Evolutionary conservation across 2,797 vertebrate genomes (phyloP).

Genomic region (Echiichthys vipera): DNA sequence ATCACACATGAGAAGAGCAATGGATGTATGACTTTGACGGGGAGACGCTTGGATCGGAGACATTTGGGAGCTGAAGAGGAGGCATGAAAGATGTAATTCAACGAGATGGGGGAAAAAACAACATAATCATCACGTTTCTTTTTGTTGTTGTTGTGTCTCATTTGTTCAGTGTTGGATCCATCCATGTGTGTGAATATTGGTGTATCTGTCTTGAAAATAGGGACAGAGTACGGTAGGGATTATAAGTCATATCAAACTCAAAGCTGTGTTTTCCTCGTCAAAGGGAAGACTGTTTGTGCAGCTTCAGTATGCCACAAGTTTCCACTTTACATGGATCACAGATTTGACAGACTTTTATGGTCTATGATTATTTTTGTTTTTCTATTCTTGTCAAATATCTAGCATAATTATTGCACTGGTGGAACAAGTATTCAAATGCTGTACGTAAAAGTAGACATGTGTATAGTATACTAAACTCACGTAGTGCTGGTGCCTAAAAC

Average conservation of each 20-base stretch:
- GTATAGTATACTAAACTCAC: too few species aligned
- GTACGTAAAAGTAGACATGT: background rate
- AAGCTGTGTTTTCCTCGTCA: conserved; percentile 53
- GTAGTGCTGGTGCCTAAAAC: too few species aligned
- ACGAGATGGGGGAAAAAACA: conserved; percentile 29
- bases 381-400: background rate
- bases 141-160: conserved; percentile 60
- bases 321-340: conserved; percentile 25
- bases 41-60: conserved; percentile 45
- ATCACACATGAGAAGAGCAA: conserved; percentile 70
- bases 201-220: conserved; percentile 47
- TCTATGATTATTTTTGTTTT: conserved; percentile 1
- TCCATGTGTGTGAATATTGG: conserved; percentile 53
- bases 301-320: conserved; percentile 16
- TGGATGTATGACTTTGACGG: conserved; percentile 62
- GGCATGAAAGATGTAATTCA: conserved; percentile 60
- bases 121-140: conserved; percentile 55
- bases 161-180: conserved; percentile 52
- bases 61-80: conserved; percentile 53
- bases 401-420: background rate
- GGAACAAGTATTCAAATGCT: background rate
- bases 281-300: conserved; percentile 33
- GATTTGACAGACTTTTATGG: conserved; percentile 21
- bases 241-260: conserved; percentile 44
- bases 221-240: conserved; percentile 10